A percentile compares a stretch with the other conserved stretches of the same genome.
Evolutionary conservation across 2,888 invertebrate genomes (phyloP).

Genomic region (Tillus elongatus): DNA sequence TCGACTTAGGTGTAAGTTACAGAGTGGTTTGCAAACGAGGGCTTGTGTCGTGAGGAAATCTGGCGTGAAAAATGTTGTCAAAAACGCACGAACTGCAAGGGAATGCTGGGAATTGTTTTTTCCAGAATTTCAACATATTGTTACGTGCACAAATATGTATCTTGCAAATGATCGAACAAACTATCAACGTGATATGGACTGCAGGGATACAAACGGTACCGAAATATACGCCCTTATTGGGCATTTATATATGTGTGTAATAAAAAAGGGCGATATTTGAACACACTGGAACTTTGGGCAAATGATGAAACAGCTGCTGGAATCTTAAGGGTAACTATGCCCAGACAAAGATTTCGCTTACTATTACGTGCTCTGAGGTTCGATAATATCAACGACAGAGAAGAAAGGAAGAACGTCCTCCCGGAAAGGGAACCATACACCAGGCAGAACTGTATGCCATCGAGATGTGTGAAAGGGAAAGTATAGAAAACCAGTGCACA

Average conservation of each 20-base stretch:
- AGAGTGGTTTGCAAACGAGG: neutral
- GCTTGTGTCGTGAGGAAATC: conserved; percentile 2
- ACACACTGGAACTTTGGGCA: conserved; percentile 23
- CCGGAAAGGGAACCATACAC: no score
- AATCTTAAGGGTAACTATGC: conserved; percentile 24
- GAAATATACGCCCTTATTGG: conserved; percentile 3
- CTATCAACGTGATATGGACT: neutral
- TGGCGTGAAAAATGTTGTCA: no score
- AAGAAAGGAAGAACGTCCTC: conserved; percentile 17
- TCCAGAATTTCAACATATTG: no score
- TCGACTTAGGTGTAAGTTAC: neutral
- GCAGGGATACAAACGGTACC: conserved; percentile 2
- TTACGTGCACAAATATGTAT: no score
- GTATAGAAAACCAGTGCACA: no score
- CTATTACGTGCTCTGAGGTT: conserved; percentile 21
- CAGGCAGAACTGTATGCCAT: no score
- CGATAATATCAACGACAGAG: conserved; percentile 19
- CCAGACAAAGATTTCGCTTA: conserved; percentile 21
- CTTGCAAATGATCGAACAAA: conserved; percentile 1
- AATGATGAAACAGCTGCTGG: conserved; percentile 25
- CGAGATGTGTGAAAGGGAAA: no score
- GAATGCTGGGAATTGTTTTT: no score
- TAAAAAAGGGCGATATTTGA: conserved; percentile 4
- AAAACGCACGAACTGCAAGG: no score
- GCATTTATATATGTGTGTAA: conserved; percentile 2